Conservation (phyloP, 1,140 invertebrate genomes). For the Drosophila lini region DNA sequence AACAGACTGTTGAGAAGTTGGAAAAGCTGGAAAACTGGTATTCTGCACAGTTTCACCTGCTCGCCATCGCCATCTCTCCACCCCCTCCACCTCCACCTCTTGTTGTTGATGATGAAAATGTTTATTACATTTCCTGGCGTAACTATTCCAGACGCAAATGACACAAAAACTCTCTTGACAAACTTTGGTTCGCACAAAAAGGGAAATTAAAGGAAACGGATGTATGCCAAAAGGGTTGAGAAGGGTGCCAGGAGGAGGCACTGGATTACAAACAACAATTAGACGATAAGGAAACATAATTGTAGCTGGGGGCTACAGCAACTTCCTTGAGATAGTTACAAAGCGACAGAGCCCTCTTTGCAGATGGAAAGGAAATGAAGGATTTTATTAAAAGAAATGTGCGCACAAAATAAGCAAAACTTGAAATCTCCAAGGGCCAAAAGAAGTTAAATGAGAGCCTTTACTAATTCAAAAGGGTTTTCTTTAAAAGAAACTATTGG, state of each 20-base stretch:
- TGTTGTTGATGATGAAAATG: slow-evolving; percentile 18
- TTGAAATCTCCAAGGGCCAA: background rate
- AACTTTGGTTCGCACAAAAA: slow-evolving; percentile 21
- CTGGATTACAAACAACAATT: slow-evolving; percentile 39
- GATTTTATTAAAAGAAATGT: slow-evolving; percentile 25
- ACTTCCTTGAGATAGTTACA: slow-evolving; percentile 24
- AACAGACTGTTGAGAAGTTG: slow-evolving; percentile 56
- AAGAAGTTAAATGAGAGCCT: background rate
- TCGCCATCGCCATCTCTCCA: background rate
- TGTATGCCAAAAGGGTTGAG: slow-evolving; percentile 39
- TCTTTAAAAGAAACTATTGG: background rate
- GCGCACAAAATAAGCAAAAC: slow-evolving; percentile 2
- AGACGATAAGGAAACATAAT: slow-evolving; percentile 45
- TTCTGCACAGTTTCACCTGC: slow-evolving; percentile 34
- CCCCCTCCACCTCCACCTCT: background rate
- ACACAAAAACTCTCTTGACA: slow-evolving; percentile 37
- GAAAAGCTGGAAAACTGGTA: slow-evolving; percentile 52
- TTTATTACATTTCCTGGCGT: slow-evolving; percentile 36
- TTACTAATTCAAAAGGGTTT: background rate
- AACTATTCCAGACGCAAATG: slow-evolving; percentile 33
- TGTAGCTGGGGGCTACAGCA: slow-evolving; percentile 13
- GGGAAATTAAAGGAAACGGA: slow-evolving; percentile 48
- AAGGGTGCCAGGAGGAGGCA: background rate
- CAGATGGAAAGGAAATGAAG: slow-evolving; percentile 21
- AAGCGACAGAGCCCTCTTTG: slow-evolving; percentile 1